Percentiles rank a stretch among this genome's conserved stretches.
These are phyloP conservation scores for Pseudomyrmex pallidus DNA, from an alignment of 1,140 invertebrate species.

Conservation along the genomic window DNA sequence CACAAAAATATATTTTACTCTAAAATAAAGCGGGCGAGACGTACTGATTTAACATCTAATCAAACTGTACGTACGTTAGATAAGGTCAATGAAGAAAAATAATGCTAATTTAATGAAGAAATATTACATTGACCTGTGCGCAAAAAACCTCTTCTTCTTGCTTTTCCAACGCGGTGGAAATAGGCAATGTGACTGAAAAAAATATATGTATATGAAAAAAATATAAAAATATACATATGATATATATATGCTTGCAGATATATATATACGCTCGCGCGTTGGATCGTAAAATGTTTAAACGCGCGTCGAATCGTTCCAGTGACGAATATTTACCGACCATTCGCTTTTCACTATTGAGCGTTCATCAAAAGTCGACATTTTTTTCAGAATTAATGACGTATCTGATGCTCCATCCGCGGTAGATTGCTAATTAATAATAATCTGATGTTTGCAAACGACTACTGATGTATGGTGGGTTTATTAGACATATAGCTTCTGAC, in stretches of 20 bases:
- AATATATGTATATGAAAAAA: no score
- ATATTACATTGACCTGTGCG: slow-evolving; percentile 54
- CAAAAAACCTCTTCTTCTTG: slow-evolving; percentile 26
- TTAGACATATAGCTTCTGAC: slow-evolving; percentile 21
- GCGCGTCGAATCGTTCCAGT: slow-evolving; percentile 66
- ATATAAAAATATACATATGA: no score
- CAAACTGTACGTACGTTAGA: slow-evolving; percentile 12
- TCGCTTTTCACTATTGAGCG: slow-evolving; percentile 63
- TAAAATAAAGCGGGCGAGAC: neutral
- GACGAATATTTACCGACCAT: slow-evolving; percentile 74
- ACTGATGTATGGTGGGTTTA: neutral
- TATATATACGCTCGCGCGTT: slow-evolving; percentile 56
- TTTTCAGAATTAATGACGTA: slow-evolving; percentile 39
- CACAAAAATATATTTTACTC: neutral
- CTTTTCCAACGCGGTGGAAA: slow-evolving; percentile 27
- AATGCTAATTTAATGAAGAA: slow-evolving; percentile 55
- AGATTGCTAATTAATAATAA: slow-evolving; percentile 45
- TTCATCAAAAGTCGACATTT: slow-evolving; percentile 73
- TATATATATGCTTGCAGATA: no score
- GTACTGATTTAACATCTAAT: slow-evolving; percentile 16
- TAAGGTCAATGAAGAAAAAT: slow-evolving; percentile 40
- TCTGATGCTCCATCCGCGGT: neutral
- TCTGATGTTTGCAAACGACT: slow-evolving; percentile 17
- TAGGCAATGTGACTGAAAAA: slow-evolving; percentile 60
- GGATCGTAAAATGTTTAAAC: slow-evolving; percentile 74